phyloP scores from a whole-genome alignment of 2,113 vertebrate genomes.

The Clinocottus analis region DNA sequence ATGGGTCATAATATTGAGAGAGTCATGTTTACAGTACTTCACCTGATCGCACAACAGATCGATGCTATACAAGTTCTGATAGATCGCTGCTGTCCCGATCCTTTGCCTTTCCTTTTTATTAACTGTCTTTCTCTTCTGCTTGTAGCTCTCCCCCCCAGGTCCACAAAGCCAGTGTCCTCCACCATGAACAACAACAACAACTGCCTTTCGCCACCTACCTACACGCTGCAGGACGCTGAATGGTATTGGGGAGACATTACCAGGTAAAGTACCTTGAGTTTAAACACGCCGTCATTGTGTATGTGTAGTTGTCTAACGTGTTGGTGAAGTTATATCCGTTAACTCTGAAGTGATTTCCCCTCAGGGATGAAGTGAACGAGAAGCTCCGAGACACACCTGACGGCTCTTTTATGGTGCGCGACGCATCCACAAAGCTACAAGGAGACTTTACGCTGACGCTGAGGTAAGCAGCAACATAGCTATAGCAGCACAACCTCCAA shows the following conservation, averaged over 20 bases:
- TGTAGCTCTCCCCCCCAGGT: constrained; percentile 94
- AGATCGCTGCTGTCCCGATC: neutral
- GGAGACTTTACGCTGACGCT: constrained; percentile 95
- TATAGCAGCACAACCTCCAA: neutral
- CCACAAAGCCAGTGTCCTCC: constrained; percentile 88
- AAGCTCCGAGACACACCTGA: constrained; percentile 93
- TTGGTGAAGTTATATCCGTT: neutral
- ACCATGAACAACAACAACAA: constrained; percentile 88
- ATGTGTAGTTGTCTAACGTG: neutral
- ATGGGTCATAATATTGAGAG: neutral
- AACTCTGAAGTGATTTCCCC: constrained; percentile 42
- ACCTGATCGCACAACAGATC: constrained; percentile 8
- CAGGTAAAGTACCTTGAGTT: constrained; percentile 82
- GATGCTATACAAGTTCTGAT: constrained; percentile 12
- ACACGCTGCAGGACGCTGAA: constrained; percentile 90
- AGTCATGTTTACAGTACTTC: neutral
- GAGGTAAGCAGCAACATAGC: constrained; percentile 78
- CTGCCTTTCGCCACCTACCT: constrained; percentile 80
- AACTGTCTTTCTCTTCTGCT: constrained; percentile 35
- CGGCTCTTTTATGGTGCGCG: constrained; percentile 94
- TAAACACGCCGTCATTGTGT: accelerated
- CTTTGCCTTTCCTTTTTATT: constrained; percentile 14
- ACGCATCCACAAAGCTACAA: constrained; percentile 95
- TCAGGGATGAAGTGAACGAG: constrained; percentile 96
- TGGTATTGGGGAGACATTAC: constrained; percentile 99